These are phyloP conservation scores for Plumapathes pennacea DNA, from an alignment of 92 coral and sea anemone genomes.

Conservation along the genomic window DNA sequence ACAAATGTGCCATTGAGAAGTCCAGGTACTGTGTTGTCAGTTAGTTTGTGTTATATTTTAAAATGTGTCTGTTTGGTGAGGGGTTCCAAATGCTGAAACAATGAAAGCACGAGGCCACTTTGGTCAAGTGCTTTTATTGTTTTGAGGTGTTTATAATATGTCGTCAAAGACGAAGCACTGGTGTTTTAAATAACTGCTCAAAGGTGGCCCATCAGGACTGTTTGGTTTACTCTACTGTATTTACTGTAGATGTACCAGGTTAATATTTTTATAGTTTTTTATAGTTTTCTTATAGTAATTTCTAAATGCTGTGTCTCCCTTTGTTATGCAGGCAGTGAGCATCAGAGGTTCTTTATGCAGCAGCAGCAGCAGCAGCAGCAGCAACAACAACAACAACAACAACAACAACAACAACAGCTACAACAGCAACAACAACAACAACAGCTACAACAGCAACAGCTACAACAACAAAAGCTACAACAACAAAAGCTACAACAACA, in stretches of 20 bases:
- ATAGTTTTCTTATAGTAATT: neutral
- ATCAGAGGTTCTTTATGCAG: slow-evolving; percentile 19
- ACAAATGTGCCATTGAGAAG: no score
- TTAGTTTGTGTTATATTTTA: no score
- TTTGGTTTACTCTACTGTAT: neutral
- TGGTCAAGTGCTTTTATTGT: no score
- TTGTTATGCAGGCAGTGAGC: slow-evolving; percentile 12
- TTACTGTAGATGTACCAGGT: neutral
- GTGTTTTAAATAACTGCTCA: neutral
- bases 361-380: slow-evolving; percentile 7
- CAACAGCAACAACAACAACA: neutral
- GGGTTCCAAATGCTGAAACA: no score
- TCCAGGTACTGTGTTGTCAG: no score
- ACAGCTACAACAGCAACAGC: no score
- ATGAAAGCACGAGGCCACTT: no score
- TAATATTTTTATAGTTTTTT: neutral
- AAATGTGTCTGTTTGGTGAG: no score
- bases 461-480: slow-evolving; percentile 12
- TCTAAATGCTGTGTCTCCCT: neutral
- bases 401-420: neutral
- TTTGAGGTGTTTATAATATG: neutral
- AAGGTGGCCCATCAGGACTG: neutral
- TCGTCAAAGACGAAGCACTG: neutral
- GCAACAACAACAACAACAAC: neutral
- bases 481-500: slow-evolving; percentile 15